phyloP scores from a whole-genome alignment of 2,888 invertebrate species.

The Yponomeuta evonymella region DNA sequence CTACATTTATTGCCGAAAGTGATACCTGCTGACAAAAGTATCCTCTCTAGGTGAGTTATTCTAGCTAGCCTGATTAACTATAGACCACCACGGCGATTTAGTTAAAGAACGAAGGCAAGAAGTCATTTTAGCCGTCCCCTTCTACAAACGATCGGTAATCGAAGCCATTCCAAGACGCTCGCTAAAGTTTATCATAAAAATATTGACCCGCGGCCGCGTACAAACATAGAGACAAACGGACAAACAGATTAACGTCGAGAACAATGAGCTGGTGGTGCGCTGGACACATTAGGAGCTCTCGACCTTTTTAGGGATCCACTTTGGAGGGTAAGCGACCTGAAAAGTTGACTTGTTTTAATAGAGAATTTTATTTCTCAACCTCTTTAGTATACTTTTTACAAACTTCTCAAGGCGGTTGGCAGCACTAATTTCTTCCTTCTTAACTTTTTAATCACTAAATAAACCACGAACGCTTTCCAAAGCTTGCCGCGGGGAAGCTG shows the following conservation, averaged over 20 bases:
- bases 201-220: background rate
- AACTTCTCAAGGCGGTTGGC: background rate
- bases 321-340: too few relatives aligned
- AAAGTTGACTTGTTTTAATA: too few relatives aligned
- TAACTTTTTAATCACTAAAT: background rate
- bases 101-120: background rate
- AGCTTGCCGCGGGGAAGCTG: background rate
- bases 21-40: too few relatives aligned
- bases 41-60: too few relatives aligned
- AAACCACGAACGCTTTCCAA: background rate
- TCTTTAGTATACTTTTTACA: too few relatives aligned
- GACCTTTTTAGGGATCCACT: background rate
- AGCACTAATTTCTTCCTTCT: background rate
- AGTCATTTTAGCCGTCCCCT: background rate
- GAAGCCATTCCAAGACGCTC: background rate
- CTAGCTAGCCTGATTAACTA: too few relatives aligned
- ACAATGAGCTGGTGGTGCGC: background rate
- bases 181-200: constrained; percentile 3
- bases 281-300: background rate
- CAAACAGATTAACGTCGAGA: background rate
- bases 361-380: too few relatives aligned
- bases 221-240: background rate
- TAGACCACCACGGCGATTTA: too few relatives aligned
- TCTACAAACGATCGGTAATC: background rate
- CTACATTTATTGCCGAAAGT: too few relatives aligned